Base-by-base conservation (phyloP, 2,797 vertebrate species). In the Takifugu ocellatus region DNA sequence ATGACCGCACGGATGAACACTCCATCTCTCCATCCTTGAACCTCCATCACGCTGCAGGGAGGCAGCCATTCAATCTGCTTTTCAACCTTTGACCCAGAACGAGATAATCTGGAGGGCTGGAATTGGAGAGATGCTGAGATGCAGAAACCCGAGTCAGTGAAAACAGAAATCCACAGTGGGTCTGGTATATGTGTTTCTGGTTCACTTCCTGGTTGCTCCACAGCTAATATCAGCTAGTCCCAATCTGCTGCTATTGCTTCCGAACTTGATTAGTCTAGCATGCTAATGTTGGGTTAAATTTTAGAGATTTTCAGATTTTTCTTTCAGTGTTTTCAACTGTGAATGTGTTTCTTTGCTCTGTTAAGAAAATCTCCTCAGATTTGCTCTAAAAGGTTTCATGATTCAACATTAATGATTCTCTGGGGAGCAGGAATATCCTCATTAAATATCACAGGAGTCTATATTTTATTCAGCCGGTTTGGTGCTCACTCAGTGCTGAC, bases 31-130 rank as follows among this genome's bases (percentile, higher is more conserved):
- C 9, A 45, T 21, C 49, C 24, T 59, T 48, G 43, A 63, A 33
- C 16, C 12, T 21, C 15, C 31, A 12, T 26, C 48, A 14, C 33
- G 44, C 70, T 25, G 56, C 56, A 15, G 55, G 55, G 21, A 6
- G 1, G 11, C 1, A 11, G 3, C 45, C 33, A 3, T 24, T 46
- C 45, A 7, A 0, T 24, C 60, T 39, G 42, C 47, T 45, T 21
- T 6, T 1, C 53, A 54, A 75, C 47, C 50, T 64, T 25, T 67
- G 49, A 66, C 47, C 54, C 25, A 2, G 49, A 49, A 9, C 25
- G 4, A 45, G 26, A 33, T 2, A 0, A 27, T 25, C 16, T 1
- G 0, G 42, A 12, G 4, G 60, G 36, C 49, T 57, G 43, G 53
- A 60, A 45, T 2, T 31, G 50, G 47, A 16, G 7, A 3, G 39